A percentile compares a stretch with the other conserved stretches of the same genome.
Conservation (phyloP, 1,140 invertebrate genomes). For the Pseudobourletiella spinata region DNA sequence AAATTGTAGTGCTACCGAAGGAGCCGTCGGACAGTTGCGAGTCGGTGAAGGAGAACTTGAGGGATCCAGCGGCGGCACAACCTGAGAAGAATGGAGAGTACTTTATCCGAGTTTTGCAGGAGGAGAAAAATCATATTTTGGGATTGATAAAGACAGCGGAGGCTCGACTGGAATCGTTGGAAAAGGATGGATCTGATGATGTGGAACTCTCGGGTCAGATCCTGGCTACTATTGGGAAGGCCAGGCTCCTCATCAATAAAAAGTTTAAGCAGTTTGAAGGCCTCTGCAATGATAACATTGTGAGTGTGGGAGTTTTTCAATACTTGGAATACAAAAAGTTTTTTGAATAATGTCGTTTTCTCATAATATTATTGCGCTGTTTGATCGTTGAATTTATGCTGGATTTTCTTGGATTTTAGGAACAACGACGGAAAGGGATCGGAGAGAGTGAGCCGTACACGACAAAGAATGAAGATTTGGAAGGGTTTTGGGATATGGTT, state of each 20-base stretch:
- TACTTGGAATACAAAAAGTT: no score
- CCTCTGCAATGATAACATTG: slow-evolving; percentile 69
- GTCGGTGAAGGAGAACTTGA: background rate
- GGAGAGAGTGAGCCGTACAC: slow-evolving; percentile 63
- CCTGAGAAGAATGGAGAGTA: slow-evolving; percentile 51
- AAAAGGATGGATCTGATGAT: slow-evolving; percentile 37
- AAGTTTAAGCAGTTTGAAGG: slow-evolving; percentile 94
- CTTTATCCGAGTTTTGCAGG: slow-evolving; percentile 49
- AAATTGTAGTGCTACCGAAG: no score
- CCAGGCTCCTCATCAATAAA: slow-evolving; percentile 73
- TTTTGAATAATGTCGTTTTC: no score
- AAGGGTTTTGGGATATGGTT: slow-evolving; percentile 97
- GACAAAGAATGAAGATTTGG: slow-evolving; percentile 77
- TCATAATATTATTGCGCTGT: no score
- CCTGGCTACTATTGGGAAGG: slow-evolving; percentile 81
- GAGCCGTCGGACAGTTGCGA: no score
- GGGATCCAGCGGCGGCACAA: background rate
- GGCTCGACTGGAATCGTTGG: slow-evolving; percentile 46
- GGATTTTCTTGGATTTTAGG: slow-evolving; percentile 40
- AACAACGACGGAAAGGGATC: slow-evolving; percentile 47
- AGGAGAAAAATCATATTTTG: slow-evolving; percentile 57
- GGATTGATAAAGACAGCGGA: slow-evolving; percentile 59
- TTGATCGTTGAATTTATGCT: background rate
- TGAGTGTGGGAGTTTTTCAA: no score
- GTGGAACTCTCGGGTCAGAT: slow-evolving; percentile 53